Base-by-base conservation (phyloP, 64 coral and sea anemone genomes). In the Dendronephthya gigantea region DNA sequence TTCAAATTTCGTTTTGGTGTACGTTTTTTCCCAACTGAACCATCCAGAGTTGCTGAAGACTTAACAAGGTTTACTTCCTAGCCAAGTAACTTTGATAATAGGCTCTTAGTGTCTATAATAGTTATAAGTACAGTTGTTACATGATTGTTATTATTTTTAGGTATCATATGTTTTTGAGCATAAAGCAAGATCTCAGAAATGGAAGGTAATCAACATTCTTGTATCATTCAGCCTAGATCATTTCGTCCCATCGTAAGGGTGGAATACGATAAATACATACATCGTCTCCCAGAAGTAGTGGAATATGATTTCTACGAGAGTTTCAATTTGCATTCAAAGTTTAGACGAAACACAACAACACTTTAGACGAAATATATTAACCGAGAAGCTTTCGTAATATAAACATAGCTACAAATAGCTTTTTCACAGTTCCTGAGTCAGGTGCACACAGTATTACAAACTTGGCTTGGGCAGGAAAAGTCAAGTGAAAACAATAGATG, bases 21-120 rank as follows among this genome's bases (percentile, higher is more conserved):
- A 11, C 72, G 72, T 28, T 79, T 79, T 79, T 79, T 79, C 36
- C 72, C 72, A 79, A 79, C 72, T 33, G 72, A 79, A 29, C 72
- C 72, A 29, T 79, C 72, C 15, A 34, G 72, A 79, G 36, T 79
- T 79, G 72, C 72, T 6, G 72, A 79, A 34, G 72, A 79, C 32
- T 79, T 79, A 29, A 79, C 72, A 34, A 79, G 72, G 72, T 79
- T 4, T 4, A 37, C 6, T 56, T 50, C 7, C 29, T 6, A 25
- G 68, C n/a, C n/a, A n/a, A 74, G 30, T 28, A 0, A 74, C 1
- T 35, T 28, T 74, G 23, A 7, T 22, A 52, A 16, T 7, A 22
- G 50, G 50, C 50, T 7, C n/a, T n/a, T n/a, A n/a, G n/a, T n/a
- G n/a, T n/a, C n/a, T n/a, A n/a, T n/a, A n/a, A n/a, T n/a, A n/a